Percentiles rank a stretch among this genome's conserved stretches.
Evolutionary conservation across 2,113 vertebrate genomes (phyloP).

Genomic region (Mellivora capensis): DNA sequence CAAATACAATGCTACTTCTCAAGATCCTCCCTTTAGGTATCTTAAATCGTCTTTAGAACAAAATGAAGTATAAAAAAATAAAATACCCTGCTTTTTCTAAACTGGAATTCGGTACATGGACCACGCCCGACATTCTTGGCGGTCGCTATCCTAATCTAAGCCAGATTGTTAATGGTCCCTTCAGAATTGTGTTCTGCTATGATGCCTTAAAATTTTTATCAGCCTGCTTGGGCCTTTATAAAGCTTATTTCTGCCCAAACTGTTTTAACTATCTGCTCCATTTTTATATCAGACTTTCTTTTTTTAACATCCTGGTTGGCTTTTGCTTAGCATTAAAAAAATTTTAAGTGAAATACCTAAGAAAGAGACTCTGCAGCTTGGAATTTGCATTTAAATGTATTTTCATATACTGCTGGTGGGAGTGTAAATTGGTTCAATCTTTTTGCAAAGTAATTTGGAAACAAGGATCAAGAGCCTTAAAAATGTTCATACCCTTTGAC

Average conservation of each 20-base stretch:
- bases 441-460: conserved; percentile 64
- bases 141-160: background rate
- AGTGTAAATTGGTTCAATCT: conserved; percentile 65
- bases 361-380: conserved; percentile 43
- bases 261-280: conserved; percentile 64
- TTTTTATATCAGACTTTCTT: conserved; percentile 61
- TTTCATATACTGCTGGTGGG: conserved; percentile 58
- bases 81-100: background rate
- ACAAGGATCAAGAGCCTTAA: conserved; percentile 52
- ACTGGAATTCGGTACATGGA: conserved; percentile 8
- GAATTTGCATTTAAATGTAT: conserved; percentile 71
- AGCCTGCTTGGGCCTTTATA: background rate
- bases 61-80: background rate
- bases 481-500: conserved; percentile 43
- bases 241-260: conserved; percentile 40
- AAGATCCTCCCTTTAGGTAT: background rate
- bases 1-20: background rate
- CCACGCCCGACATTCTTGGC: conserved; percentile 59
- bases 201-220: conserved; percentile 31
- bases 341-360: conserved; percentile 65
- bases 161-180: conserved; percentile 55
- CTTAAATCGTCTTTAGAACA: background rate
- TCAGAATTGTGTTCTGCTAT: background rate
- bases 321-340: conserved; percentile 50
- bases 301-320: conserved; percentile 64